Percentiles rank a stretch among this genome's conserved stretches.
phyloP scores from a whole-genome alignment of 1,140 invertebrate species.

The Phymastichus coffea region DNA sequence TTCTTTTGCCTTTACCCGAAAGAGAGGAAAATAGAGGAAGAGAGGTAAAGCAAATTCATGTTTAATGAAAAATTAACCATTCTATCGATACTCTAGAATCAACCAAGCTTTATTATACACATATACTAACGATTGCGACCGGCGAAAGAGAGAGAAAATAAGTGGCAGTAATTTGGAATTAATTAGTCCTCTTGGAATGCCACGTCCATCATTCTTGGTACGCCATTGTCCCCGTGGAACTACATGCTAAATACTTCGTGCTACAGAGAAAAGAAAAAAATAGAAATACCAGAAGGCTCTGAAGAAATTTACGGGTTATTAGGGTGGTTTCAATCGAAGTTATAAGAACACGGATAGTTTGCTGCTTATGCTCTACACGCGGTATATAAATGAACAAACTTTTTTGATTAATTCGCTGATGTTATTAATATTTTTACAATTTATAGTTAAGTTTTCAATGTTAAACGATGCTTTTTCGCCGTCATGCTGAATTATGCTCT shows the following conservation, averaged over 20 bases:
- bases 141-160: too few relatives aligned
- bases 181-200: slow-evolving; percentile 3
- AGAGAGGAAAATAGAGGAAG: background rate
- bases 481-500: too few relatives aligned
- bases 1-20: too few relatives aligned
- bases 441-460: too few relatives aligned
- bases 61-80: slow-evolving; percentile 9
- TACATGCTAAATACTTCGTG: background rate
- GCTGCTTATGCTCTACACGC: background rate
- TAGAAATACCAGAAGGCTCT: background rate
- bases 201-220: slow-evolving; percentile 4
- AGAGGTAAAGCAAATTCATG: too few relatives aligned
- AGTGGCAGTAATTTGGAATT: slow-evolving; percentile 14
- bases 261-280: background rate
- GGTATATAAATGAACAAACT: background rate
- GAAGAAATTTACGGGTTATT: too few relatives aligned
- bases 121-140: slow-evolving; percentile 11
- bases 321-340: too few relatives aligned
- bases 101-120: background rate
- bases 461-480: too few relatives aligned
- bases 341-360: too few relatives aligned
- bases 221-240: background rate
- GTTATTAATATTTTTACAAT: background rate
- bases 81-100: slow-evolving; percentile 2
- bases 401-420: slow-evolving; percentile 6